Percentiles rank a stretch among this genome's conserved stretches.
phyloP scores from a whole-genome alignment of 2,113 vertebrate genomes.

The Myanophis thanlyinensis region DNA sequence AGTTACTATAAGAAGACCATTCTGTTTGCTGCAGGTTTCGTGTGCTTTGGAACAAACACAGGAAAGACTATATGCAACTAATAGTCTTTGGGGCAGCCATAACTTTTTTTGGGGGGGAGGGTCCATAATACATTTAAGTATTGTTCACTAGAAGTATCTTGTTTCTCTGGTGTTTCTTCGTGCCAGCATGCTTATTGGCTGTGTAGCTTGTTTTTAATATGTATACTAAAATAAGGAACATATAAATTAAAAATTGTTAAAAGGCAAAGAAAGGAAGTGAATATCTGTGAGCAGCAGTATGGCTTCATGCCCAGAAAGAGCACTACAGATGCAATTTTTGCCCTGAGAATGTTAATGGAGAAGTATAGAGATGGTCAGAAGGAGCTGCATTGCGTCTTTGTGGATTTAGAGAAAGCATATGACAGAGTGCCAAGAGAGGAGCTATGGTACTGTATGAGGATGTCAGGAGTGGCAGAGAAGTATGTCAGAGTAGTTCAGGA shows the following conservation, averaged over 20 bases:
- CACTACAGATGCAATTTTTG: too few relatives aligned
- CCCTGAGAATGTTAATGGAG: too few relatives aligned
- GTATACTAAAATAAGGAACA: not conserved
- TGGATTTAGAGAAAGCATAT: too few relatives aligned
- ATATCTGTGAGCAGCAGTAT: too few relatives aligned
- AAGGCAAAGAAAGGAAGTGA: too few relatives aligned
- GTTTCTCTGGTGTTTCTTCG: not conserved
- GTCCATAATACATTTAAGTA: not conserved
- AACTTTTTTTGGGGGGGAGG: not conserved
- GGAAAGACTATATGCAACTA: not conserved
- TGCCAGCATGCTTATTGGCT: not conserved
- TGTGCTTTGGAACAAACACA: not conserved
- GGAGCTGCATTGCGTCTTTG: too few relatives aligned
- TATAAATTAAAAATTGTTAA: not conserved
- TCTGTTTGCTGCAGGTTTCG: slow-evolving; percentile 27
- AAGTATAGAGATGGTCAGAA: too few relatives aligned
- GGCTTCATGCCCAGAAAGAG: too few relatives aligned
- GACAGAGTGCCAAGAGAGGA: too few relatives aligned
- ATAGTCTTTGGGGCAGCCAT: not conserved
- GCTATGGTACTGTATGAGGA: too few relatives aligned
- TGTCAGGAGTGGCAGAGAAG: too few relatives aligned
- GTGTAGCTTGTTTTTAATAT: not conserved
- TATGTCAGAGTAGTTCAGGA: too few relatives aligned
- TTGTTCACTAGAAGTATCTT: not conserved
- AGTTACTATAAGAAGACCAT: not conserved